Evolutionary conservation across 2,797 vertebrate species (phyloP).

Genomic region (Hydrocynus forskahlii): DNA sequence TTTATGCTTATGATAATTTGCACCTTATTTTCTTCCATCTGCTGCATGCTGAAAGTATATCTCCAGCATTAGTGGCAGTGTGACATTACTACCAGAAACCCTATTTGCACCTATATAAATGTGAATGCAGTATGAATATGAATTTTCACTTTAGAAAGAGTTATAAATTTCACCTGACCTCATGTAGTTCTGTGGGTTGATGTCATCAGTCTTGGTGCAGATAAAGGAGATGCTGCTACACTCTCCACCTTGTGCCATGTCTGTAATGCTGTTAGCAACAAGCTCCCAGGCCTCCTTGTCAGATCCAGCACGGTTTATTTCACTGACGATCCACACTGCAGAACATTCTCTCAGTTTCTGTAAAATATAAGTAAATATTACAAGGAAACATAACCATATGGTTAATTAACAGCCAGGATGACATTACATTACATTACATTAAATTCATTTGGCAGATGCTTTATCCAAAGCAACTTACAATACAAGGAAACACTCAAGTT

Average conservation of each 20-base stretch:
- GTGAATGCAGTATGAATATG: too few species aligned
- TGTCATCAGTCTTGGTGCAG: slow-evolving; percentile 35
- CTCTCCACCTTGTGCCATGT: slow-evolving; percentile 40
- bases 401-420: too few species aligned
- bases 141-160: not conserved
- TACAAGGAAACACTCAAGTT: too few species aligned
- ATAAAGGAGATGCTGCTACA: slow-evolving; percentile 37
- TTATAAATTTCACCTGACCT: not conserved
- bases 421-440: too few species aligned
- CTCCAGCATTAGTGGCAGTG: too few species aligned
- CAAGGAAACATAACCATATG: too few species aligned
- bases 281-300: slow-evolving; percentile 23
- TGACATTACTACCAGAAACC: too few species aligned
- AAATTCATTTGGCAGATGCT: too few species aligned
- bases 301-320: slow-evolving; percentile 18
- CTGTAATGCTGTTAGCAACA: slow-evolving; percentile 22
- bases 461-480: too few species aligned
- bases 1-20: too few species aligned
- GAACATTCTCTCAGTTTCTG: slow-evolving; percentile 41
- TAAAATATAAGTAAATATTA: not conserved
- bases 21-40: too few species aligned
- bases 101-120: not conserved
- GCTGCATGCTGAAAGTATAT: too few species aligned
- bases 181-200: not conserved
- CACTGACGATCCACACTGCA: slow-evolving; percentile 32